Evolutionary conservation across 2,888 invertebrate species (phyloP).

Genomic region (Drosophila merina): DNA sequence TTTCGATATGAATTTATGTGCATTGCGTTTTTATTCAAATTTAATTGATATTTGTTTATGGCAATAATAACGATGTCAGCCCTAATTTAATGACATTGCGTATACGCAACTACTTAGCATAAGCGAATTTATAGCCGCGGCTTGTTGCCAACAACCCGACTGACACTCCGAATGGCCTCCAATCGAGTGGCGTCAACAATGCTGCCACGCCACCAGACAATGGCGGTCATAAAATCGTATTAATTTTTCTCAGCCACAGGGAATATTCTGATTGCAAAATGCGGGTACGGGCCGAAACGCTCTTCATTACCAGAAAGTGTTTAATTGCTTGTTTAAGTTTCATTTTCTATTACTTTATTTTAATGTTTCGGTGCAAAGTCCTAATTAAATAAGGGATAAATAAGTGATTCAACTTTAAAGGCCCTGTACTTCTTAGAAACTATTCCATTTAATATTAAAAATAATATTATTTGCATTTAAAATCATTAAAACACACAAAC

Average conservation of each 20-base stretch:
- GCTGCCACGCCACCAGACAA: constrained; percentile 8
- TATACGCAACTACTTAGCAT: constrained; percentile 26
- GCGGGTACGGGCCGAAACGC: background rate
- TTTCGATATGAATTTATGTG: constrained; percentile 45
- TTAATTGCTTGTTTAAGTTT: too few species aligned
- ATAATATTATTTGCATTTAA: too few species aligned
- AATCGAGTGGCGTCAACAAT: constrained; percentile 41
- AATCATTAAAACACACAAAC: too few species aligned
- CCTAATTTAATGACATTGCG: constrained; percentile 36
- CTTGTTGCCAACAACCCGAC: constrained; percentile 8
- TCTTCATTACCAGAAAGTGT: too few species aligned
- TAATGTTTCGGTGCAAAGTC: too few species aligned
- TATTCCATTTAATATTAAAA: too few species aligned
- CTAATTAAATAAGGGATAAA: too few species aligned
- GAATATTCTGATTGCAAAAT: background rate
- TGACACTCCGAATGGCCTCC: constrained; percentile 31
- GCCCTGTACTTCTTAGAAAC: too few species aligned
- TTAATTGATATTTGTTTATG: constrained; percentile 62
- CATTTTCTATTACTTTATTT: too few species aligned
- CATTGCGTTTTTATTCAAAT: constrained; percentile 74
- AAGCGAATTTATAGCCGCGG: constrained; percentile 25
- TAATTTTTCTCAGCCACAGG: constrained; percentile 25
- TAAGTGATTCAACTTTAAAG: too few species aligned
- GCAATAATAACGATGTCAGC: constrained; percentile 43
- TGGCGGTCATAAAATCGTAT: constrained; percentile 28